Base-by-base conservation (phyloP, 1,140 invertebrate species). In the Drosophila grimshawi region DNA sequence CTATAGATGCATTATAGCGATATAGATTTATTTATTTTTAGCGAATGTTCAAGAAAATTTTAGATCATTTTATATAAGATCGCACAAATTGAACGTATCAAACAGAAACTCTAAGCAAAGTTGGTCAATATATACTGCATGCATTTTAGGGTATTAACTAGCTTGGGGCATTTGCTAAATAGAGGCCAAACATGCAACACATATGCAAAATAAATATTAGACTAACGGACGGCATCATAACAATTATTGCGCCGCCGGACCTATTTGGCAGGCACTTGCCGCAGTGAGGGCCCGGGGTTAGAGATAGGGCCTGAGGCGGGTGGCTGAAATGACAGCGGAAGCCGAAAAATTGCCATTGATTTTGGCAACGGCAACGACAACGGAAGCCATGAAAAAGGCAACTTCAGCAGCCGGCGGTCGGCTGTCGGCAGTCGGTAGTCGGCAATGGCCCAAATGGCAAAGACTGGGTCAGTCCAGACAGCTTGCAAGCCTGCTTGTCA, bases 161-260 rank as follows among this genome's bases (percentile, higher is more conserved):
- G 37, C 33, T 52, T 52, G 41, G 59, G 46, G 10, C 19, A 45
- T 56, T 30, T 64, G 35, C n/a, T 49, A 59, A 43, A 64, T 63
- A 6, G 61, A 27, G 51, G 53, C 46, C 39, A 59, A 32, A 51
- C 53, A 74, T 73, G 43, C 70, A 66, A 56, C 85, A 89, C 70
- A 81, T 89, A 86, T 86, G 83, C 80, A 89, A 86, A 86, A 80
- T 86, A 86, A 86, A 86, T 88, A 83, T 75, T 67, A 88, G 83
- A 71, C 85, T 80, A 75, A 77, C 80, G 80, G 83, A 88, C 68
- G 85, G 85, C 86, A 89, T 88, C 82, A 86, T 89, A 86, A 86
- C 83, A 86, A 86, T 86, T 86, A 86, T 86, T 86, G 77, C 83
- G 64, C 75, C 77, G 73, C 68, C 73, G 83, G 53, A 77, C 76